These are phyloP conservation scores for Cydia splendana DNA, from an alignment of 1,140 invertebrate species.

Conservation along the genomic window DNA sequence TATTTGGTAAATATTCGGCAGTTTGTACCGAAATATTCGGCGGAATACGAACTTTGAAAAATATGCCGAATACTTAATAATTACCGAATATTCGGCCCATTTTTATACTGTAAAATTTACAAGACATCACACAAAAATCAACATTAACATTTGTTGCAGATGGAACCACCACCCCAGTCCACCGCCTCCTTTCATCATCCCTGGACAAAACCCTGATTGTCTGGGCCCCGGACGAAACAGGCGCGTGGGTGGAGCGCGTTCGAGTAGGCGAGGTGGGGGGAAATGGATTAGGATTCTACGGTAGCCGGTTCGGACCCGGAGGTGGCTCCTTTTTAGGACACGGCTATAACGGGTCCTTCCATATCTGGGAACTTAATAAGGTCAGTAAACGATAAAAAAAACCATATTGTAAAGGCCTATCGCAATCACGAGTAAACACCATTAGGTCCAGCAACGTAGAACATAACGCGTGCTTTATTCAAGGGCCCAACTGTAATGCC, in stretches of 20 bases:
- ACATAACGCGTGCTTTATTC: too few relatives aligned
- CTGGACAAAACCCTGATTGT: conserved; percentile 97
- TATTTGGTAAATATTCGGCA: too few relatives aligned
- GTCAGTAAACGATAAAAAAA: conserved; percentile 65
- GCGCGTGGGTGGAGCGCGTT: conserved; percentile 91
- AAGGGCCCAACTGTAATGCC: too few relatives aligned
- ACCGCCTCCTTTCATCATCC: conserved; percentile 91
- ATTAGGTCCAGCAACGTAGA: too few relatives aligned
- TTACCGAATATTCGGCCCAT: too few relatives aligned
- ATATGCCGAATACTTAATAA: too few relatives aligned
- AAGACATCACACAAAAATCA: background rate
- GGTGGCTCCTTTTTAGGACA: conserved; percentile 89
- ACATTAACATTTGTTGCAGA: conserved; percentile 1
- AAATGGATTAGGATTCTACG: conserved; percentile 95
- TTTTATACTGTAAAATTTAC: too few relatives aligned
- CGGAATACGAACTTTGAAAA: too few relatives aligned
- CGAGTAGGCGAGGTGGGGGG: conserved; percentile 95
- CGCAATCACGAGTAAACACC: too few relatives aligned
- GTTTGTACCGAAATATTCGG: too few relatives aligned
- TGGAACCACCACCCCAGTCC: conserved; percentile 43
- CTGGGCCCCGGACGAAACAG: conserved; percentile 87
- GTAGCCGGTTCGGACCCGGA: conserved; percentile 87
- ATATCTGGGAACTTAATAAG: conserved; percentile 89
- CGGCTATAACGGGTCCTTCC: conserved; percentile 95
- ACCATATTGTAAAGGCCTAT: background rate